Conservation (phyloP, 2,113 vertebrate genomes). For the Sardina pilchardus region DNA sequence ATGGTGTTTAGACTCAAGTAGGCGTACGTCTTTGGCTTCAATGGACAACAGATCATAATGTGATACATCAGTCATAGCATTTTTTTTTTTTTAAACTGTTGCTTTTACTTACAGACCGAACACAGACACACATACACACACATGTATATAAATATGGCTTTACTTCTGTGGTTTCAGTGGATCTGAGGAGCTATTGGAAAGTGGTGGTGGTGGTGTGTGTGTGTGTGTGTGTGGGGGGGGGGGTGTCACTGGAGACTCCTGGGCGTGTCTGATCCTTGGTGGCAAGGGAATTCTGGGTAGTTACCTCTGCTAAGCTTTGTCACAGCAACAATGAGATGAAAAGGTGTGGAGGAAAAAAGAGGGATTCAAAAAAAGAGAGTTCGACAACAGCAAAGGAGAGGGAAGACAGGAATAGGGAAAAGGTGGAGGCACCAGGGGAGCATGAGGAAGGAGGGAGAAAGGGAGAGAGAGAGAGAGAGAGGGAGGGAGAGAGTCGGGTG, state of each 20-base stretch:
- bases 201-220: too few species aligned
- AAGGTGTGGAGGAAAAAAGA: slow-evolving; percentile 54
- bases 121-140: neutral
- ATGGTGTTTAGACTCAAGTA: slow-evolving; percentile 51
- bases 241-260: slow-evolving; percentile 11
- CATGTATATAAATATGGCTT: slow-evolving; percentile 30
- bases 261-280: neutral
- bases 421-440: neutral
- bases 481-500: slow-evolving; percentile 27
- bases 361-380: too few species aligned
- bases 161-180: slow-evolving; percentile 8
- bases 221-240: too few species aligned
- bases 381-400: neutral
- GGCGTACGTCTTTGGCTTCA: slow-evolving; percentile 68
- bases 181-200: neutral
- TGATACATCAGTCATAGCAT: slow-evolving; percentile 1
- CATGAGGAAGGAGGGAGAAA: slow-evolving; percentile 17
- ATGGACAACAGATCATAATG: slow-evolving; percentile 33
- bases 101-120: slow-evolving; percentile 23
- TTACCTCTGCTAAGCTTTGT: neutral
- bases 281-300: neutral
- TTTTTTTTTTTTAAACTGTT: neutral
- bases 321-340: slow-evolving; percentile 15
- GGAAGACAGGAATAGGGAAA: slow-evolving; percentile 29
- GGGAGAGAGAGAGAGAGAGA: slow-evolving; percentile 28